A percentile compares a stretch with the other conserved stretches of the same genome.
phyloP scores from a whole-genome alignment of 2,113 vertebrate genomes.

The Xenus cinereus region DNA sequence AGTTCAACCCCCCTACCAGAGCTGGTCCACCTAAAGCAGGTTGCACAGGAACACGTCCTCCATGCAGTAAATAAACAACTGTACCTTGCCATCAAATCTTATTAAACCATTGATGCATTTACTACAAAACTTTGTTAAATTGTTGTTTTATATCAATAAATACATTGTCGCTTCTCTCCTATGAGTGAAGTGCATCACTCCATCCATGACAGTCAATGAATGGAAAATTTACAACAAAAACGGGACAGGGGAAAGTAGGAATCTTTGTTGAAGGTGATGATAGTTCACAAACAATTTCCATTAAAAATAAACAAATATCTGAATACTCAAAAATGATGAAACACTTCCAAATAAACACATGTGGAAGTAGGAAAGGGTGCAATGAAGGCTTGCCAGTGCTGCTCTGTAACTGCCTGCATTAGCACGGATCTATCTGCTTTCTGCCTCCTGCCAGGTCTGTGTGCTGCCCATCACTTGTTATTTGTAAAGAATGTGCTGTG shows the following conservation, averaged over 20 bases:
- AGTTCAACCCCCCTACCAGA: too few relatives aligned
- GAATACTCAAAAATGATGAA: not conserved
- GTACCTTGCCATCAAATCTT: not conserved
- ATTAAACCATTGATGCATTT: not conserved
- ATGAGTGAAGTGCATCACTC: not conserved
- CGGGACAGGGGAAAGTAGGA: not conserved
- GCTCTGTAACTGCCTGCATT: rapidly evolving
- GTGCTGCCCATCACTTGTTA: not conserved
- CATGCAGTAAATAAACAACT: not conserved
- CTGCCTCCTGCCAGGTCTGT: not conserved
- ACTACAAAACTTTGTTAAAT: not conserved
- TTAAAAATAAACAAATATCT: not conserved
- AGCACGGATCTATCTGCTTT: not conserved
- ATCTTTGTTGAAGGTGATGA: not conserved
- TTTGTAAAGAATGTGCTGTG: not conserved
- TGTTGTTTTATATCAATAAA: not conserved
- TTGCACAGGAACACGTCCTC: not conserved
- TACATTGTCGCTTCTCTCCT: not conserved
- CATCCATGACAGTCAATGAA: not conserved
- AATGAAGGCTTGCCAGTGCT: not conserved
- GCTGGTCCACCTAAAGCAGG: too few relatives aligned
- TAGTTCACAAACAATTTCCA: not conserved
- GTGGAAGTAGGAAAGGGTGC: not conserved
- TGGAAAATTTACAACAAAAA: not conserved
- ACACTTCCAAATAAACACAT: not conserved